Evolutionary conservation across 1,140 invertebrate genomes (phyloP).

Genomic region (Drosophila carrolli): DNA sequence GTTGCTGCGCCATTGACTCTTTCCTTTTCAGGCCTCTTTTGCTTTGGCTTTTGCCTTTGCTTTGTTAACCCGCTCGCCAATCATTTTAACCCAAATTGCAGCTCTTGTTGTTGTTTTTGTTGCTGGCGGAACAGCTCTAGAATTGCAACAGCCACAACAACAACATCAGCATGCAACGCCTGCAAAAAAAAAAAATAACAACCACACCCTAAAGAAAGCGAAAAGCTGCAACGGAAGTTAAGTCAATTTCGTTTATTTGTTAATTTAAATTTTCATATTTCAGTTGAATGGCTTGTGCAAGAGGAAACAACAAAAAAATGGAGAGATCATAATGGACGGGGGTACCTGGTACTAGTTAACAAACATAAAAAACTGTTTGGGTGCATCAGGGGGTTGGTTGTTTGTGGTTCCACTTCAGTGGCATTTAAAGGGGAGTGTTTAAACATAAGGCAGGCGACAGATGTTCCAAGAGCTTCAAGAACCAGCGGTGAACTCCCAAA

Average conservation of each 20-base stretch:
- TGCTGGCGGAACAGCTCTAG: slow-evolving; percentile 53
- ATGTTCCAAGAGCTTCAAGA: slow-evolving; percentile 4
- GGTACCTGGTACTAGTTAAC: not conserved
- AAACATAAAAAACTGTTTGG: slow-evolving; percentile 4
- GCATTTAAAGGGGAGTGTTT: slow-evolving; percentile 26
- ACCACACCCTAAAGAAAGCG: slow-evolving; percentile 33
- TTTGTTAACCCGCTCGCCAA: slow-evolving; percentile 57
- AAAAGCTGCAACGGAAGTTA: slow-evolving; percentile 55
- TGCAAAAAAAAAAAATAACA: not conserved
- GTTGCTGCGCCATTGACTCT: slow-evolving; percentile 62
- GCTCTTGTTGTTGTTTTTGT: slow-evolving; percentile 57
- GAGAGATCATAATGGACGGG: not conserved
- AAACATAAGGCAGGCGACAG: slow-evolving; percentile 17
- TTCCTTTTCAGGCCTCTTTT: slow-evolving; percentile 49
- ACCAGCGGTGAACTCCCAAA: not conserved
- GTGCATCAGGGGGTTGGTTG: slow-evolving; percentile 19
- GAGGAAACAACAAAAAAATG: not conserved
- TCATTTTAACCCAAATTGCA: slow-evolving; percentile 79
- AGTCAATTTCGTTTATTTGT: slow-evolving; percentile 56
- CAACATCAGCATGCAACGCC: slow-evolving; percentile 25
- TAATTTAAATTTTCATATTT: slow-evolving; percentile 63
- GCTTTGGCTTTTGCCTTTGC: slow-evolving; percentile 23
- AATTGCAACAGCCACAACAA: slow-evolving; percentile 46
- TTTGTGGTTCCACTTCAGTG: slow-evolving; percentile 28
- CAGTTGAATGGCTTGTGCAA: slow-evolving; percentile 9